These are phyloP conservation scores for Pseudococcus viburni DNA, from an alignment of 2,888 invertebrate species.

Conservation along the genomic window DNA sequence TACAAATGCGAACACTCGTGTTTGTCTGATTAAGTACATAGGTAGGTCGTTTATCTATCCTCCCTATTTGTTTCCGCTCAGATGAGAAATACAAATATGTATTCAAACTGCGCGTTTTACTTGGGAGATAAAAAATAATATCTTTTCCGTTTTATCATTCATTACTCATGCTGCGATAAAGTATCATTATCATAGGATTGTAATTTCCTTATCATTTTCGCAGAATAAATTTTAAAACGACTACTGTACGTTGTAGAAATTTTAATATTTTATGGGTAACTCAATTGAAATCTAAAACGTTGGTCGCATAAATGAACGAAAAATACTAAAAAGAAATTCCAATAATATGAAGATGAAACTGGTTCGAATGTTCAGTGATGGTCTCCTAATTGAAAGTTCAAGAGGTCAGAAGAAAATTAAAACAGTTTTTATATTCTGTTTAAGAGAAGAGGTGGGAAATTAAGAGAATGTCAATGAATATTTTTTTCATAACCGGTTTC, in stretches of 20 bases:
- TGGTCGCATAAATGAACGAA: no score
- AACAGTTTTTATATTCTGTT: no score
- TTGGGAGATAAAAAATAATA: neutral
- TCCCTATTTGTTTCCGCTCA: neutral
- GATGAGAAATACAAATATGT: neutral
- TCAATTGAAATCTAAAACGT: no score
- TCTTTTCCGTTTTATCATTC: neutral
- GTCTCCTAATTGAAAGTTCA: no score
- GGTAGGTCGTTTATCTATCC: neutral
- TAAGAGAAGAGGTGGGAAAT: no score
- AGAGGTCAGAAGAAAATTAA: no score
- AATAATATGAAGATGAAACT: no score
- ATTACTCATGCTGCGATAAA: neutral
- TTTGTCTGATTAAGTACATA: neutral
- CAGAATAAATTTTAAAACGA: neutral
- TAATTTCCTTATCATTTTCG: neutral
- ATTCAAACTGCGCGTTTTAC: neutral
- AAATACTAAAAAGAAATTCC: no score
- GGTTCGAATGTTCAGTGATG: no score
- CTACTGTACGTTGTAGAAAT: neutral
- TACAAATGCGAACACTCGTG: constrained; percentile 6
- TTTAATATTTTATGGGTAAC: no score
- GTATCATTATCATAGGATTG: neutral
- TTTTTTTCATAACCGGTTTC: no score
- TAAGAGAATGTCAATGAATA: no score